These are phyloP conservation scores for Trichogramma dendrolimi DNA, from an alignment of 2,888 invertebrate genomes.

Conservation along the genomic window DNA sequence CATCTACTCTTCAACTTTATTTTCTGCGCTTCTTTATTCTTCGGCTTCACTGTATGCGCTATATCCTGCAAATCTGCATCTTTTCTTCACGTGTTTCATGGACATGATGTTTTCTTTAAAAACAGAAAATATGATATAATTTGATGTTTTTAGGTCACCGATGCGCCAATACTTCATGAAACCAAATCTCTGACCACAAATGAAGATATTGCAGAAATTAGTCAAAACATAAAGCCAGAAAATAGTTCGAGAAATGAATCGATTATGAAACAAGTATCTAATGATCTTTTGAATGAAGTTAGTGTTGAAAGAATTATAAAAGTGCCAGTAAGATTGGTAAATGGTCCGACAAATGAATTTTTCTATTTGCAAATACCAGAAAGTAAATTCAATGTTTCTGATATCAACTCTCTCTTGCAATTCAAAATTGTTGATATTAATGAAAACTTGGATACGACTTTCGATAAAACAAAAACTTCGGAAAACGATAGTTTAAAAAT, in stretches of 20 bases:
- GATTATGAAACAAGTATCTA: conserved; percentile 5
- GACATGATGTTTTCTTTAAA: conserved; percentile 15
- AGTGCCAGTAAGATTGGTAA: conserved; percentile 33
- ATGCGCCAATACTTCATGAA: conserved; percentile 24
- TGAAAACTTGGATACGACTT: background rate
- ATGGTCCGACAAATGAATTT: conserved; percentile 28
- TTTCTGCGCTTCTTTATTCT: conserved; percentile 20
- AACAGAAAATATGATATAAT: conserved; percentile 23
- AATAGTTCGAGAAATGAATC: conserved; percentile 7
- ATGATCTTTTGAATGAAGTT: conserved; percentile 16
- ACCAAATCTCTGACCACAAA: conserved; percentile 7
- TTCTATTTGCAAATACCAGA: conserved; percentile 33
- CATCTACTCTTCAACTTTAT: conserved; percentile 21
- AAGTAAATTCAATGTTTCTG: conserved; percentile 28
- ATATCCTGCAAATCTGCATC: conserved; percentile 19
- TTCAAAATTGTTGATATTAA: conserved; percentile 28
- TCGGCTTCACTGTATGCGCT: conserved; percentile 24
- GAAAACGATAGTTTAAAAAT: no score
- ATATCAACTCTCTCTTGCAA: conserved; percentile 25
- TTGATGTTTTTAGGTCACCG: conserved; percentile 50
- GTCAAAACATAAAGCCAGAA: conserved; percentile 17
- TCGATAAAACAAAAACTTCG: no score
- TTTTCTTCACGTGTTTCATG: conserved; percentile 20
- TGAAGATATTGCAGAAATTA: conserved; percentile 10
- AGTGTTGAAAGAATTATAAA: conserved; percentile 22